phyloP scores from a whole-genome alignment of 1,140 invertebrate species.

The Scaptomyza graminum region DNA sequence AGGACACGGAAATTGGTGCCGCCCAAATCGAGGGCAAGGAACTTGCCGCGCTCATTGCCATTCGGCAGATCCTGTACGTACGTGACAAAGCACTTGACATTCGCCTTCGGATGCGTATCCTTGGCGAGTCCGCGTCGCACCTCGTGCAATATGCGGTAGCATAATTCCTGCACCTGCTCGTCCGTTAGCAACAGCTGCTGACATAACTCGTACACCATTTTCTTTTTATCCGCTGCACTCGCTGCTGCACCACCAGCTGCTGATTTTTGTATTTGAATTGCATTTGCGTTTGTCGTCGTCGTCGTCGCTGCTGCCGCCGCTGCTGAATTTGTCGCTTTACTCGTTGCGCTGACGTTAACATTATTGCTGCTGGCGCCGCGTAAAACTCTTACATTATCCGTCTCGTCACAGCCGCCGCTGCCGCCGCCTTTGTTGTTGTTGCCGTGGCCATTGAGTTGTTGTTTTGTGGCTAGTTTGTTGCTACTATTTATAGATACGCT shows the following conservation, averaged over 20 bases:
- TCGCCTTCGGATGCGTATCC: constrained; percentile 90
- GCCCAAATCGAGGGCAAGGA: constrained; percentile 98
- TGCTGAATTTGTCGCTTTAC: constrained; percentile 50
- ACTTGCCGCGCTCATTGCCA: constrained; percentile 98
- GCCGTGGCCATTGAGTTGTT: constrained; percentile 56
- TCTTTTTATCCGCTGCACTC: constrained; percentile 78
- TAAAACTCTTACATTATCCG: constrained; percentile 60
- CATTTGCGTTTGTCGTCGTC: constrained; percentile 33
- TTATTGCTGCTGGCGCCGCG: constrained; percentile 14
- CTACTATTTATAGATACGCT: constrained; percentile 83
- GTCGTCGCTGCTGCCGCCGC: constrained; percentile 28
- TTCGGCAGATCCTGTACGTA: constrained; percentile 98
- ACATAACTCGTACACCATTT: constrained; percentile 93
- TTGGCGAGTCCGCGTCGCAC: constrained; percentile 92
- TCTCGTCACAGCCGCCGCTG: constrained; percentile 49
- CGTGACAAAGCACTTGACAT: constrained; percentile 96
- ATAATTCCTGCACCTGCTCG: constrained; percentile 91
- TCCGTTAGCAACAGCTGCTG: constrained; percentile 92
- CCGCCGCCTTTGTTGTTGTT: too few relatives aligned
- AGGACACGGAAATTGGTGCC: constrained; percentile 99
- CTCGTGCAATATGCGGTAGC: constrained; percentile 90
- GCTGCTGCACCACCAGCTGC: constrained; percentile 53
- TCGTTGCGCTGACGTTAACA: constrained; percentile 26
- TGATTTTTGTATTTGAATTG: constrained; percentile 52
- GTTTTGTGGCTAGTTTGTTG: constrained; percentile 57